phyloP scores from a whole-genome alignment of 1,140 invertebrate species.

The Zaprionus inermis region DNA sequence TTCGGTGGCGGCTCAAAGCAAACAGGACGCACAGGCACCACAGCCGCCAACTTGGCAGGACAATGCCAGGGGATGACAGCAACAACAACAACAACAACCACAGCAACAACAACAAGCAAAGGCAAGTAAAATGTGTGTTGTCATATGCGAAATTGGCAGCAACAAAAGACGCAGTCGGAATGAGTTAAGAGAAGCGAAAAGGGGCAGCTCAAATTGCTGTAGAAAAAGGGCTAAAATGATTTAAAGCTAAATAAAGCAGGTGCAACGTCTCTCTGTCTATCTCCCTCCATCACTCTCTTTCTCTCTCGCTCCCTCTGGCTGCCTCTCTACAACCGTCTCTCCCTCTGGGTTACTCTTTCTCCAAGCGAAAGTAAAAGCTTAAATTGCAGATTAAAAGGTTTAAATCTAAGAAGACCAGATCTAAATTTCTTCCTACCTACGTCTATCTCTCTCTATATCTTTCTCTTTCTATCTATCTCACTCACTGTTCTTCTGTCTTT shows the following conservation, averaged over 20 bases:
- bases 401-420: too few relatives aligned
- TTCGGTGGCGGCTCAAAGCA: slow-evolving; percentile 48
- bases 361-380: too few relatives aligned
- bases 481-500: too few relatives aligned
- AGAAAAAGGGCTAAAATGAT: slow-evolving; percentile 22
- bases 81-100: slow-evolving; percentile 11
- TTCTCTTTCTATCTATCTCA: too few relatives aligned
- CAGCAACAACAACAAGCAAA: slow-evolving; percentile 17
- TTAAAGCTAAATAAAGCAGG: slow-evolving; percentile 22
- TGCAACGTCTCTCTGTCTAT: too few relatives aligned
- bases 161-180: slow-evolving; percentile 21
- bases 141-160: slow-evolving; percentile 45
- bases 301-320: background rate
- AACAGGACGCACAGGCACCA: slow-evolving; percentile 55
- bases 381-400: too few relatives aligned
- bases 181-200: slow-evolving; percentile 4
- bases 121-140: slow-evolving; percentile 22
- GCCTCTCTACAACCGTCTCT: background rate
- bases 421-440: too few relatives aligned
- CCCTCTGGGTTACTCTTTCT: background rate
- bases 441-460: background rate
- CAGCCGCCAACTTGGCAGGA: slow-evolving; percentile 50
- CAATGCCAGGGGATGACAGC: slow-evolving; percentile 22
- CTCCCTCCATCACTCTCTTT: background rate
- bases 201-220: slow-evolving; percentile 29